phyloP scores from a whole-genome alignment of 2,797 vertebrate species.

The Oreonectes daqikongensis region DNA sequence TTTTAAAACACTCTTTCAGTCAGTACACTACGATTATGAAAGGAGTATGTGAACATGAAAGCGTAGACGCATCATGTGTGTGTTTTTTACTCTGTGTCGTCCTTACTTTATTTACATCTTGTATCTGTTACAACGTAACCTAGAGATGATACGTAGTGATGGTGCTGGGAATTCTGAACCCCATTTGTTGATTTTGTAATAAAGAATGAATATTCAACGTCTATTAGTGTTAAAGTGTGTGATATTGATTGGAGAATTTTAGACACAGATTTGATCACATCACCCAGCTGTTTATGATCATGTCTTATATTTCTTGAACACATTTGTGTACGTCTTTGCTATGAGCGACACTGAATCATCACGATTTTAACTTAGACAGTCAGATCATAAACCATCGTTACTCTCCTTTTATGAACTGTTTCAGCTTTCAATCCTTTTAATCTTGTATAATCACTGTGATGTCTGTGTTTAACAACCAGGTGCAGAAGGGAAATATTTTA shows the following conservation, averaged over 20 bases:
- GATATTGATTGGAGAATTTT: background rate
- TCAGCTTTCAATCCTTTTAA: background rate
- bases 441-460: background rate
- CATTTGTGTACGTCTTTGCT: background rate
- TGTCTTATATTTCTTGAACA: background rate
- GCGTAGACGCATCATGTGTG: background rate
- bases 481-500: constrained; percentile 41
- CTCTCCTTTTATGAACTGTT: background rate
- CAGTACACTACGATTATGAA: background rate
- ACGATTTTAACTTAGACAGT: background rate
- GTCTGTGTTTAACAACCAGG: constrained; percentile 32
- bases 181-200: background rate
- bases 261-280: background rate
- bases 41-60: background rate
- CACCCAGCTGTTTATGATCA: background rate
- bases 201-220: background rate
- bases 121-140: background rate
- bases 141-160: background rate
- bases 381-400: background rate
- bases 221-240: background rate
- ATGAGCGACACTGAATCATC: background rate
- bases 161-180: background rate
- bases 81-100: background rate
- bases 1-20: constrained; percentile 7
- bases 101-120: background rate